Evolutionary conservation across 2,888 invertebrate genomes (phyloP), one percentile per base, ranked within the genome.

Genomic region (Volucella inflata): DNA sequence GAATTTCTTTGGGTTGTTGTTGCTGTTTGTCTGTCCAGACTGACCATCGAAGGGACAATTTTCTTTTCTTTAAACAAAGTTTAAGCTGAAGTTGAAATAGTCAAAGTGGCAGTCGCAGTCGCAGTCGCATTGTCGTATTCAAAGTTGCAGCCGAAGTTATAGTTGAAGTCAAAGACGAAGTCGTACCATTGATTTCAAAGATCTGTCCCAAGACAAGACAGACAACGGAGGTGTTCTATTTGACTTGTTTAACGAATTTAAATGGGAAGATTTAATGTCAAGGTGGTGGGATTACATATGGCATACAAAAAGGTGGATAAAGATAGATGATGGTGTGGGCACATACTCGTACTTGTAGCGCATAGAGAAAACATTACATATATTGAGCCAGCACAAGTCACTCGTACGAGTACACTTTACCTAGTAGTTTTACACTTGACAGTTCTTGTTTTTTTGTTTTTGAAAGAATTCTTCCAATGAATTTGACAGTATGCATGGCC

Each of bases 261-360:
- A 89, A 88, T 88, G 89, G 88, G 89, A 88, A 89, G 87, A 88
- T 88, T 88, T 88, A 88, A 88, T 88, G 89, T 88, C 88, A 89
- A 88, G 89, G 89, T 89, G 90, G 89, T 89, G 89, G 87, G 81
- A 87, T 87, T 82, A 80, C 81, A 85, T 81, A 85, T 76, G 85
- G 81, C 68, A 67, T 85, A 81, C 81, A 85, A 72, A 85, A 80
- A 72, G 68, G 71, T 68, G 76, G 68, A 81, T 85, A 81, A 80
- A 85, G 85, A 85, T 64, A 85, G 81, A 85, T 85, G 81, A 81
- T 72, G 50, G 67, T 85, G 85, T 85, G 81, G 85, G 85, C 85
- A 50, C 51, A 48, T 57, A 40, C 21, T 12, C 75, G 30, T 38
- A 30, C 48, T 14, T 36, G 16, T 21, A 16, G n/a, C 42, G 12